Base-by-base conservation (phyloP, 2,797 vertebrate species). In the Anguilla obscura region DNA sequence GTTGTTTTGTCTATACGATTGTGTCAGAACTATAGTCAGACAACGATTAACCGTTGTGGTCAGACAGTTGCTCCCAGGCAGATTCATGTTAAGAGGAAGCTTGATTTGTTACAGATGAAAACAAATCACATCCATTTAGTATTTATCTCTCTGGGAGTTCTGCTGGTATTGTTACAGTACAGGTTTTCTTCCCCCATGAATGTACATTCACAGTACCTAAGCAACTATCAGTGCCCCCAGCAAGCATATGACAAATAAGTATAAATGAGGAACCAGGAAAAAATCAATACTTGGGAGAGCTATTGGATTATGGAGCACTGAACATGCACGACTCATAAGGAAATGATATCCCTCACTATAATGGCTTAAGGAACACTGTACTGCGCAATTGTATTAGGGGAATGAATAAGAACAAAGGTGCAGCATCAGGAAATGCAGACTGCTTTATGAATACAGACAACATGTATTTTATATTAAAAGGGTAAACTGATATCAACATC, bases 291-390 rank as follows among this genome's bases (percentile, higher is more conserved):
- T 71, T 1, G 24, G 4, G 60, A n/a, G 12, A 74, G 69, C 8
- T 36, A 74, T 33, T 79, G 69, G n/a, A 30, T 71, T 71, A 3
- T 71, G 36, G 18, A 45, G 74, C 36, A 40, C 33, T 79, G 45
- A 79, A 36, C 74, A 79, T 79, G 74, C 36, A 79, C 8, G 74
- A 79, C 74, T 79, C 74, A 79, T 40, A 21, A 36, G 74, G 21
- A 40, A 79, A 40, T 40, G 16, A 79, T 79, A 79, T 45, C 74
- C 74, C 27, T 74, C 1, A 33, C 69, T 14, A 30, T 79, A 45
- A 79, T 79, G 74, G 74, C 14, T 6, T 30, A 7, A 45, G 74
- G 33, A 18, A 40, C 33, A 79, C 3, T 40, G 3, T 21, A 45
- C 74, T 6, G 36, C 24, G 74, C 16, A 79, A 36, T 69, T 69